These are phyloP conservation scores for Pseudochaenichthys georgianus DNA, from an alignment of 2,797 vertebrate species.

Conservation along the genomic window DNA sequence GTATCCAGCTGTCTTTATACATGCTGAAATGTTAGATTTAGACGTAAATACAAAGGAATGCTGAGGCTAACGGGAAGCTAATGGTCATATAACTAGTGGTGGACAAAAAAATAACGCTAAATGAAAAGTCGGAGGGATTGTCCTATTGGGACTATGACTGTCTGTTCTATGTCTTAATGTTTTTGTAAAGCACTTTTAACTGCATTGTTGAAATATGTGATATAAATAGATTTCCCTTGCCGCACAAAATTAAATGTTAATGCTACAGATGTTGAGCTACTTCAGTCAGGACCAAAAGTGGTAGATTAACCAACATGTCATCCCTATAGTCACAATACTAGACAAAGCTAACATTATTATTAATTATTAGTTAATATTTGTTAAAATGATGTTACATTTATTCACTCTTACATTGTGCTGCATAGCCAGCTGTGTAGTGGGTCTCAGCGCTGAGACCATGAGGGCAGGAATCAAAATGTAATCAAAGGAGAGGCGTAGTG, in stretches of 20 bases:
- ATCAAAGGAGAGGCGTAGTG: constrained; percentile 21
- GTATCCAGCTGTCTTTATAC: too few relatives aligned
- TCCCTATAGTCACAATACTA: background rate
- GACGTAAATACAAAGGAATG: too few relatives aligned
- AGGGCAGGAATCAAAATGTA: constrained; percentile 5
- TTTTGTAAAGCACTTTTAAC: too few relatives aligned
- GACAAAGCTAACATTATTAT: background rate
- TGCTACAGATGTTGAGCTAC: background rate
- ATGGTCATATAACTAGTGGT: background rate
- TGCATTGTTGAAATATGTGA: too few relatives aligned
- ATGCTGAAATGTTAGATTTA: too few relatives aligned
- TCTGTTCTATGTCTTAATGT: too few relatives aligned
- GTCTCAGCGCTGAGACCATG: background rate
- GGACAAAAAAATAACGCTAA: background rate
- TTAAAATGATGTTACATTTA: background rate
- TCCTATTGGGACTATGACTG: background rate
- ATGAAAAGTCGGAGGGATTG: background rate
- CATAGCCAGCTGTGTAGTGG: constrained; percentile 29
- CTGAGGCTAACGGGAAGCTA: too few relatives aligned
- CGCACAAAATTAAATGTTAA: too few relatives aligned
- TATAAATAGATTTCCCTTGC: too few relatives aligned
- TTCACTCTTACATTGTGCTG: background rate
- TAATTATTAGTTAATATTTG: too few relatives aligned
- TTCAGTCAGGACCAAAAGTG: background rate
- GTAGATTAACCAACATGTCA: too few relatives aligned